Percentiles rank a stretch among this genome's conserved stretches.
phyloP scores from a whole-genome alignment of 2,797 vertebrate genomes.

The Phylloscopus collybita region DNA sequence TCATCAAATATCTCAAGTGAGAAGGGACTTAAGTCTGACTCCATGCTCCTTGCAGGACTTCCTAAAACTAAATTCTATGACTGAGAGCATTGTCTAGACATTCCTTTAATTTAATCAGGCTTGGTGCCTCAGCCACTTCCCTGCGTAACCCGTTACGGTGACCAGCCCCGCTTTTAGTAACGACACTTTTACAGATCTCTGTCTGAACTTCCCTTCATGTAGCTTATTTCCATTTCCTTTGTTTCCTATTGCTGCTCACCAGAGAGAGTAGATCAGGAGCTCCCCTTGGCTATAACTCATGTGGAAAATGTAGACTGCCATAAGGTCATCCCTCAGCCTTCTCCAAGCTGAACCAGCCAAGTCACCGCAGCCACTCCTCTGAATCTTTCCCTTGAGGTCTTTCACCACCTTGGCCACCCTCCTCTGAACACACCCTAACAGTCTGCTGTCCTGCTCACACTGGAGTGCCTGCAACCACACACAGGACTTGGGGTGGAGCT shows the following conservation, averaged over 20 bases:
- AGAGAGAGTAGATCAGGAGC: background rate
- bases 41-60: background rate
- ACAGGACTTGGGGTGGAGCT: too few species aligned
- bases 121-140: background rate
- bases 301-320: background rate
- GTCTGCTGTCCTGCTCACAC: fast-evolving
- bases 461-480: too few species aligned
- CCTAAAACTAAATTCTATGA: background rate
- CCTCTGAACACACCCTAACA: background rate
- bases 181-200: background rate
- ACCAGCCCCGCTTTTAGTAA: background rate
- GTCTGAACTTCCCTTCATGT: background rate
- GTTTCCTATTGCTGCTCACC: background rate
- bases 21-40: background rate
- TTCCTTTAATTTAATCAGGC: background rate
- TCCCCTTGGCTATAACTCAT: fast-evolving
- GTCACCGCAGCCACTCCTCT: background rate
- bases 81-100: fast-evolving
- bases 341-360: background rate
- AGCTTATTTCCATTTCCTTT: background rate
- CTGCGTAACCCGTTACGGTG: background rate
- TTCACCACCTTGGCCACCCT: background rate
- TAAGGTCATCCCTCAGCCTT: background rate
- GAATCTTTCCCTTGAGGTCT: background rate
- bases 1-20: background rate